Conservation (phyloP, 2,797 vertebrate species). For the Megaceryle alcyon region DNA sequence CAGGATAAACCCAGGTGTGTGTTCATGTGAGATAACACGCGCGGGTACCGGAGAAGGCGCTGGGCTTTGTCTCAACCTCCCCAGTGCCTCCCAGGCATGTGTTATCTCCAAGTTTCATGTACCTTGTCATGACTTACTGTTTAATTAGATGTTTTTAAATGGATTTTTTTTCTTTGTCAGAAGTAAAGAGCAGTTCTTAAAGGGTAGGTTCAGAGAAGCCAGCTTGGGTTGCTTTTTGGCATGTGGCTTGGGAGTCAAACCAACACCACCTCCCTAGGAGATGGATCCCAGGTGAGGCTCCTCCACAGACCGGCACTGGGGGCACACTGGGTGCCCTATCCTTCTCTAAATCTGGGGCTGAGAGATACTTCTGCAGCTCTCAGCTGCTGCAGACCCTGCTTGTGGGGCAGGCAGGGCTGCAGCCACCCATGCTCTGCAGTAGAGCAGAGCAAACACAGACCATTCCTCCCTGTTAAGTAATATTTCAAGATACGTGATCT, state of each 20-base stretch:
- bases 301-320: rapidly evolving
- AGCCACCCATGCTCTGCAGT: not conserved
- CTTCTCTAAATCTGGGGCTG: not conserved
- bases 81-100: slow-evolving; percentile 40
- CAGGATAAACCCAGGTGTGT: slow-evolving; percentile 68
- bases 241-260: not conserved
- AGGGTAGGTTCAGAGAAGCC: slow-evolving; percentile 20
- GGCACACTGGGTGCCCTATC: rapidly evolving
- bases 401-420: not conserved
- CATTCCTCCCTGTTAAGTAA: not conserved
- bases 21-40: slow-evolving; percentile 56
- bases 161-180: slow-evolving; percentile 37
- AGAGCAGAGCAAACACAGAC: not conserved
- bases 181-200: slow-evolving; percentile 5
- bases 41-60: slow-evolving; percentile 21
- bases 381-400: not conserved
- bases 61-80: slow-evolving; percentile 68
- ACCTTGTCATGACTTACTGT: slow-evolving; percentile 69
- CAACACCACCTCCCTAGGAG: not conserved
- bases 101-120: slow-evolving; percentile 70
- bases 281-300: not conserved
- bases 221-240: not conserved
- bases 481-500: not conserved
- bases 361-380: not conserved
- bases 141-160: slow-evolving; percentile 70